A percentile compares a stretch with the other conserved stretches of the same genome.
Conservation (phyloP, 1,140 invertebrate species). For the Helicoverpa zea region DNA sequence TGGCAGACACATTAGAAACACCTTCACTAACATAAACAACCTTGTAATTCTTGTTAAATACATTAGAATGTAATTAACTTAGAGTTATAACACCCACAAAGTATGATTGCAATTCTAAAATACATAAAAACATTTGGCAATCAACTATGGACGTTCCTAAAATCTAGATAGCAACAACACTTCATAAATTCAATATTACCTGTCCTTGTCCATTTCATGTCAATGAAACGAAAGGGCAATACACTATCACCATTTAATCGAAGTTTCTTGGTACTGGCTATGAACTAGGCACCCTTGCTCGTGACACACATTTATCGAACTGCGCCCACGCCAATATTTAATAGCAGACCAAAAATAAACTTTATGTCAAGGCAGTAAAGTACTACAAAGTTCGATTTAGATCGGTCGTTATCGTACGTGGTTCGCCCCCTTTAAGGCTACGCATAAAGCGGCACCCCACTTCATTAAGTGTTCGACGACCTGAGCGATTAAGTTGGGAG, state of each 20-base stretch:
- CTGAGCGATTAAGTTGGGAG: conserved; percentile 53
- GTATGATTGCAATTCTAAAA: not conserved
- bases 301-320: conserved; percentile 40
- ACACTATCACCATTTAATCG: not conserved
- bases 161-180: not conserved
- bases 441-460: conserved; percentile 51
- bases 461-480: conserved; percentile 60
- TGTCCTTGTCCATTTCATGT: conserved; percentile 1
- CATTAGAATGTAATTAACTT: not conserved
- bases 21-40: too few relatives aligned
- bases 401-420: conserved; percentile 23
- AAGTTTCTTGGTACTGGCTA: conserved; percentile 13
- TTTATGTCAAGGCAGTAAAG: conserved; percentile 8
- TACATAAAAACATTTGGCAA: not conserved
- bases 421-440: conserved; percentile 41
- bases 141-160: not conserved
- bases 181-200: conserved; percentile 1
- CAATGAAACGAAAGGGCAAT: conserved; percentile 2
- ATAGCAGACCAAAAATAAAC: not conserved
- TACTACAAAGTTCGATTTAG: conserved; percentile 12
- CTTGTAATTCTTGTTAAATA: too few relatives aligned
- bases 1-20: too few relatives aligned
- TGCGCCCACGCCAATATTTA: conserved; percentile 29
- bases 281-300: conserved; percentile 25
- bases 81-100: not conserved